Conservation (phyloP, 1,140 invertebrate species). For the Globodera ellingtonae region DNA sequence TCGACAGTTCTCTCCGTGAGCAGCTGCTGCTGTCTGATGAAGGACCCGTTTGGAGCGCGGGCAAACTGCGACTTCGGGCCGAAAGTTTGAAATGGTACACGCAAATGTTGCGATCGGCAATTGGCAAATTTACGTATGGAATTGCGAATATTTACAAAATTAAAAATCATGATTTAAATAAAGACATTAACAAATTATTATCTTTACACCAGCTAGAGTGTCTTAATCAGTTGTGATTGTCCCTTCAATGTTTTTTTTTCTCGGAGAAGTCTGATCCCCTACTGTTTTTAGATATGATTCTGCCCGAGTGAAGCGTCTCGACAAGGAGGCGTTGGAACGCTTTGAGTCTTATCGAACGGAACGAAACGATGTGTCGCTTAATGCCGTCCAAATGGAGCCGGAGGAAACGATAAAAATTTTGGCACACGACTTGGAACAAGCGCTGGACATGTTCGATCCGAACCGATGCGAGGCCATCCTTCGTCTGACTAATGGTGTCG, state of each 20-base stretch:
- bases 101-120: conserved; percentile 7
- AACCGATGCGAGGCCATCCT: neutral
- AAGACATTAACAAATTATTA: neutral
- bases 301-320: neutral
- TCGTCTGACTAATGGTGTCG: neutral
- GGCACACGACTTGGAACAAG: neutral
- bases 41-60: neutral
- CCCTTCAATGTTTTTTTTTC: no score
- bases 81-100: conserved; percentile 5
- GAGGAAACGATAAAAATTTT: conserved; percentile 17
- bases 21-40: conserved; percentile 17
- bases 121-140: neutral
- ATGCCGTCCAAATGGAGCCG: conserved; percentile 25
- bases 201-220: neutral
- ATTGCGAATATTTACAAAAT: neutral
- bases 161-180: no score
- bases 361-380: conserved; percentile 29
- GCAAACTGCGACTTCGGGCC: neutral
- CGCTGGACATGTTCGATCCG: conserved; percentile 15
- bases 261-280: no score
- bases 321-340: conserved; percentile 19
- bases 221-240: no score
- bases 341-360: conserved; percentile 25
- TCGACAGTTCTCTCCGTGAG: conserved; percentile 9
- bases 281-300: neutral